phyloP scores from a whole-genome alignment of 2,888 invertebrate species.

The Volucella inanis region DNA sequence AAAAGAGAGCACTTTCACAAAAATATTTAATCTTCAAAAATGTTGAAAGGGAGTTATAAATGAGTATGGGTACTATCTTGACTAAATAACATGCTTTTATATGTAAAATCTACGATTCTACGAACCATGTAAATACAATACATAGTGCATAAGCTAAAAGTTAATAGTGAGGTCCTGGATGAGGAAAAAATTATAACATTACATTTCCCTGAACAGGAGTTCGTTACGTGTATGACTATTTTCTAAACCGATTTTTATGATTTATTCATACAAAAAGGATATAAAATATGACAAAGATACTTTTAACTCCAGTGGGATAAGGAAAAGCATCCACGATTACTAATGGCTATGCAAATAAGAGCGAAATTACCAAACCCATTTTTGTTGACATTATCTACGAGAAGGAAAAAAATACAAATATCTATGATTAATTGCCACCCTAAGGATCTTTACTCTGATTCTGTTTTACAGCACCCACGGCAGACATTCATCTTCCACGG shows the following conservation, averaged over 20 bases:
- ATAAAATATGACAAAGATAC: conserved; percentile 41
- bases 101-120: no score
- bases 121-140: no score
- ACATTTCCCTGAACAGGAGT: conserved; percentile 2
- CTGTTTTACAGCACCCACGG: conserved; percentile 67
- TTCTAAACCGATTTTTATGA: conserved; percentile 50
- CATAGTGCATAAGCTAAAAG: no score
- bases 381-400: conserved; percentile 83
- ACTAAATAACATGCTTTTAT: no score
- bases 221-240: neutral
- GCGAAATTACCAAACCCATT: conserved; percentile 83
- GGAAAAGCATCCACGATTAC: conserved; percentile 65
- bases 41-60: no score
- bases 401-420: conserved; percentile 42
- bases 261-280: conserved; percentile 53
- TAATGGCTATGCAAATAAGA: conserved; percentile 76
- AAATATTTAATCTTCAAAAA: no score
- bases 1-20: no score
- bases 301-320: conserved; percentile 47
- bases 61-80: no score
- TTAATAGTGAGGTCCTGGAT: no score
- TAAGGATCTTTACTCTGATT: conserved; percentile 63
- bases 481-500: conserved; percentile 66
- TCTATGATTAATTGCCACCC: conserved; percentile 70
- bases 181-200: conserved; percentile 34